These are phyloP conservation scores for Elaphurus davidianus DNA, from an alignment of 2,113 vertebrate genomes.

Conservation along the genomic window DNA sequence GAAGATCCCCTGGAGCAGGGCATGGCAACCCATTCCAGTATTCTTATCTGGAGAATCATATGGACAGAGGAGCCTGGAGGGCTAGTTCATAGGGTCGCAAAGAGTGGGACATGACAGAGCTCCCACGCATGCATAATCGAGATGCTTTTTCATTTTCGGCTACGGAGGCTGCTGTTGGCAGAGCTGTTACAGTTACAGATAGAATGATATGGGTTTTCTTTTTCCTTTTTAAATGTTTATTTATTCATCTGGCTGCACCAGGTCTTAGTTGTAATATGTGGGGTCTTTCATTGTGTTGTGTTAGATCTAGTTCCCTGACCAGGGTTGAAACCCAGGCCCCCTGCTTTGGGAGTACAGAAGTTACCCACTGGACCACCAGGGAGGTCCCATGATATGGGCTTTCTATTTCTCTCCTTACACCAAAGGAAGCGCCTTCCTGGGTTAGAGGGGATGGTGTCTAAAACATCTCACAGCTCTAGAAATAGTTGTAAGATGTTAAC, in stretches of 20 bases:
- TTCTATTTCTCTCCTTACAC: not conserved
- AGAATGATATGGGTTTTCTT: not conserved
- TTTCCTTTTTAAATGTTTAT: not conserved
- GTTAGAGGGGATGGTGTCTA: not conserved
- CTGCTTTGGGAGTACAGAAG: not conserved
- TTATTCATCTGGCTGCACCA: not conserved
- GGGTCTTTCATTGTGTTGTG: not conserved
- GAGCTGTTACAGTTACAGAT: not conserved
- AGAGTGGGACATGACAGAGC: not conserved
- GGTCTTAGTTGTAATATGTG: not conserved
- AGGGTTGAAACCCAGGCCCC: not conserved
- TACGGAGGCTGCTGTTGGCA: not conserved
- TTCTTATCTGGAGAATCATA: not conserved
- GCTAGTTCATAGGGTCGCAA: not conserved
- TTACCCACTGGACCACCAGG: not conserved
- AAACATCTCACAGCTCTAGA: not conserved
- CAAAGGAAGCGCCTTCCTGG: not conserved
- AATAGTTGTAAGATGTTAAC: rapidly evolving
- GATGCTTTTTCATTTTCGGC: rapidly evolving
- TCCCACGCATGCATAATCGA: not conserved
- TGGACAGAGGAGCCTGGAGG: not conserved
- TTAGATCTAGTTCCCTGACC: not conserved
- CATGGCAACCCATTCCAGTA: not conserved
- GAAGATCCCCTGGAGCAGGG: not conserved
- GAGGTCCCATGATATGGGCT: not conserved